Evolutionary conservation across 2,113 vertebrate species (phyloP), one percentile per base, ranked within the genome.

Genomic region (Mirza zaza): DNA sequence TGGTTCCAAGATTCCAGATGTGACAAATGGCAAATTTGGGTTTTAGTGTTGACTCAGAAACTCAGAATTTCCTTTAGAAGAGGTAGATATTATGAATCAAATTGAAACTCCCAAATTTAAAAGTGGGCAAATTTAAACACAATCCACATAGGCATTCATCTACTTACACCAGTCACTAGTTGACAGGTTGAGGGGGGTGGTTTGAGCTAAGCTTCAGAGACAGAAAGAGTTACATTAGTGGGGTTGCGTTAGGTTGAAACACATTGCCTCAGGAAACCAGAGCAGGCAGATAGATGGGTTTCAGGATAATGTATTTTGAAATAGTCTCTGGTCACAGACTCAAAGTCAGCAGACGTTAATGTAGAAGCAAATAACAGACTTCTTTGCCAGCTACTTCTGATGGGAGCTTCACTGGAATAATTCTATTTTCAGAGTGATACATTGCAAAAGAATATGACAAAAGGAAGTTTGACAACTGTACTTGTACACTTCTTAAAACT

Each of bases 221-320:
- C 94, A 88, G 18, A 25, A n/a, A 91, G 42, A 79, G 93, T 96
- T 94, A 95, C 75, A 87, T 70, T 63, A 61, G 83, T 50, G 42
- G 82, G 36, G 32, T 85, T 95, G 39, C 20, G 36, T 55, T 70
- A 59, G 96, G 96, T 91, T 80, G 97, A 97, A 98, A 97, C n/a
- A 55, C 5, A 25, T 27, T 85, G 96, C 89, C n/a, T 93, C 97
- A 96, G 96, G 95, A 97, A 97, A 87, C 95, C 91, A 93, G 80
- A 79, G 18, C 36, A n/a, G 81, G 57, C 92, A 87, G 79, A 96
- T 89, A 96, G 88, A 92, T 8, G 75, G 50, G 94, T 92, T 87
- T 95, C 82, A 94, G 94, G 89, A 90, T 73, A 94, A 85, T 79
- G 27, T 55, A 29, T 97, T 97, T 96, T 85, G 95, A 97, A 97